A percentile compares a stretch with the other conserved stretches of the same genome.
Conservation (phyloP, 2,113 vertebrate species). For the Indicator indicator region DNA sequence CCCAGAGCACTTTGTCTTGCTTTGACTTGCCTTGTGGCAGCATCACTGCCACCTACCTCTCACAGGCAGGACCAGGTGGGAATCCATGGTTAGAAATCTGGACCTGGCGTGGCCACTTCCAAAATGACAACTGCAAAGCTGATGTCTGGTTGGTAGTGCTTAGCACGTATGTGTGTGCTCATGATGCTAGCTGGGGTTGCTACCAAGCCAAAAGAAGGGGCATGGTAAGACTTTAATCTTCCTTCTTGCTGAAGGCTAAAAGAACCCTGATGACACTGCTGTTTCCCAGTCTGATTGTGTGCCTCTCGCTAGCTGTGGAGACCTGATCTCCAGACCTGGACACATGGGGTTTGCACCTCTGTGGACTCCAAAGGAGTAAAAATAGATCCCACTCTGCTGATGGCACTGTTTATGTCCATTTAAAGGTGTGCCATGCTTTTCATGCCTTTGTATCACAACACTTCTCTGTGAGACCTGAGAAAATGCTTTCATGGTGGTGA, state of each 20-base stretch:
- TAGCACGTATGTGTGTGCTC: accelerated
- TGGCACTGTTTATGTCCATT: conserved; percentile 43
- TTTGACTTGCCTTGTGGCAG: not conserved
- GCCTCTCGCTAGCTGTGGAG: not conserved
- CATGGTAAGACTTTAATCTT: conserved; percentile 8
- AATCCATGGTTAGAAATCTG: not conserved
- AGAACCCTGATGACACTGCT: not conserved
- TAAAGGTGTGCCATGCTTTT: conserved; percentile 23
- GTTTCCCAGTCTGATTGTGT: not conserved
- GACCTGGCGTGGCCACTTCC: not conserved
- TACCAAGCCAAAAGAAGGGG: not conserved
- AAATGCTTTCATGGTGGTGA: not conserved
- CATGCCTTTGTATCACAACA: not conserved
- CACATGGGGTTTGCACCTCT: not conserved
- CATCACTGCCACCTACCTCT: not conserved
- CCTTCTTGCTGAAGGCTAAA: not conserved
- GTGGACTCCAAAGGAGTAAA: conserved; percentile 16
- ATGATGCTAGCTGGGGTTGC: not conserved
- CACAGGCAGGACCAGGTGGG: accelerated
- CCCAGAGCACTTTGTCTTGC: not conserved
- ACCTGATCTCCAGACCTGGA: not conserved
- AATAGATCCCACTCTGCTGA: not conserved
- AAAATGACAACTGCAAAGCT: not conserved
- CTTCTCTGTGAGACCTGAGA: not conserved
- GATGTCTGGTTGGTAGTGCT: accelerated